Conservation (phyloP, 2,888 invertebrate species). For the Vanessa cardui region DNA sequence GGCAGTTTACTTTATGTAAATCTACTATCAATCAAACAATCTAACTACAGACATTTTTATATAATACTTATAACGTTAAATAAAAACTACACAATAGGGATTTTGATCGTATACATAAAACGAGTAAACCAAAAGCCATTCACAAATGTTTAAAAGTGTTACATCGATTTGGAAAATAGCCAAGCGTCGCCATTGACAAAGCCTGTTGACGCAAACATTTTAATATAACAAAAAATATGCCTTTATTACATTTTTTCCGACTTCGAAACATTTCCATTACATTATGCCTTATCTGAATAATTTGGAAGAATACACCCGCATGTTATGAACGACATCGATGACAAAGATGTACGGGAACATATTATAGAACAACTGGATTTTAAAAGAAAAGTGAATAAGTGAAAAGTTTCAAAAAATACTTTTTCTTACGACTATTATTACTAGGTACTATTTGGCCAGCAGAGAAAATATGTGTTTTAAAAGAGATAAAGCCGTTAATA, state of each 20-base stretch:
- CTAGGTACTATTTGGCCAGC: not conserved
- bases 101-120: not conserved
- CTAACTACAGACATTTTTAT: no score
- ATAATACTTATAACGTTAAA: no score
- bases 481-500: no score
- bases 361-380: constrained; percentile 19
- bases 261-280: constrained; percentile 58
- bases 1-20: no score
- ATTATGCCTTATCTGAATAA: constrained; percentile 18
- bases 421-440: no score
- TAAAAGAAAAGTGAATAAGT: no score
- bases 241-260: constrained; percentile 53
- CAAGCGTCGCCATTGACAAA: constrained; percentile 56
- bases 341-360: not conserved
- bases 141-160: constrained; percentile 8
- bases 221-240: constrained; percentile 45
- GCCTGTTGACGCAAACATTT: constrained; percentile 53
- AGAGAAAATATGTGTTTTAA: not conserved
- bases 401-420: no score
- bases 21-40: no score
- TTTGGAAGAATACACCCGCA: constrained; percentile 15
- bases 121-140: not conserved
- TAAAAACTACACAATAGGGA: no score
- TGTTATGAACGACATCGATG: not conserved
- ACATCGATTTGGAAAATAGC: constrained; percentile 55